Evolutionary conservation across 2,113 vertebrate genomes (phyloP).

Genomic region (Alouatta palliata): DNA sequence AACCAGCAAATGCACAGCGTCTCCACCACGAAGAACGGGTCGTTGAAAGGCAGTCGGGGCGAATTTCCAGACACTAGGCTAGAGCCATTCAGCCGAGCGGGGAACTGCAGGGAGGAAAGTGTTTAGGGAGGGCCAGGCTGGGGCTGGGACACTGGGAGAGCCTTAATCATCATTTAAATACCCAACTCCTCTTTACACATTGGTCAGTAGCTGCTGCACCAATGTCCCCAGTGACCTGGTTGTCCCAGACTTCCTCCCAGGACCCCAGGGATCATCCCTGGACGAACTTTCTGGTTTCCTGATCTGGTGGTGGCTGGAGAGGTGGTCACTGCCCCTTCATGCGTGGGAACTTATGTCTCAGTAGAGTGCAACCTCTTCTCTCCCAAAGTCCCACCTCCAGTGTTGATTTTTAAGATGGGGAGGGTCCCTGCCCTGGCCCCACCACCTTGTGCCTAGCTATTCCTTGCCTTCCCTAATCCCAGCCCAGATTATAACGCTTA

Average conservation of each 20-base stretch:
- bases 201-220: not conserved
- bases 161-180: not conserved
- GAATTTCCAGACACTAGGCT: not conserved
- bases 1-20: conserved; percentile 96
- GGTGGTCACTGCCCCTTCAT: not conserved
- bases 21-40: conserved; percentile 95
- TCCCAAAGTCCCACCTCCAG: not conserved
- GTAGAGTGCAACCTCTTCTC: not conserved
- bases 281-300: not conserved
- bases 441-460: not conserved
- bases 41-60: conserved; percentile 82
- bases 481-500: not conserved
- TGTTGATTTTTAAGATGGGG: not conserved
- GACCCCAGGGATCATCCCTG: not conserved
- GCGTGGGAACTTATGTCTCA: not conserved
- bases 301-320: not conserved
- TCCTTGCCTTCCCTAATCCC: not conserved
- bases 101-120: conserved; percentile 61
- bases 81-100: conserved; percentile 45
- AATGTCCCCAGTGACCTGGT: not conserved
- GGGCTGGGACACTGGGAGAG: not conserved
- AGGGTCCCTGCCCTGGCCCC: not conserved
- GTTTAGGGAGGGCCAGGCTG: conserved; percentile 40
- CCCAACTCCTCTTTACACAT: not conserved
- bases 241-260: not conserved